Conservation (phyloP, 53 echinoderm and acorn worm genomes). For the Apostichopus leukothele region DNA sequence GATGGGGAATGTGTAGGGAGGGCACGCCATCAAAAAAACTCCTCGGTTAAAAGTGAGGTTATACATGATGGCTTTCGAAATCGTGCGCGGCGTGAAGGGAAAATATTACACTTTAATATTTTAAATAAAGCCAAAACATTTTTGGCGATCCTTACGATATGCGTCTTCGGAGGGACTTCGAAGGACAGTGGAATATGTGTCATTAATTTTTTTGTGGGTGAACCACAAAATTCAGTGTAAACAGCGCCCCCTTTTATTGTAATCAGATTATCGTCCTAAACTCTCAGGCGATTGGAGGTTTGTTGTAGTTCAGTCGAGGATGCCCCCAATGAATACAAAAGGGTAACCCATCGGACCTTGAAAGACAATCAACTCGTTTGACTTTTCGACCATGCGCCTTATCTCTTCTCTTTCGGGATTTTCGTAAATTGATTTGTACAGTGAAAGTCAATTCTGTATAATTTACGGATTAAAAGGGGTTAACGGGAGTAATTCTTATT, state of each 20-base stretch:
- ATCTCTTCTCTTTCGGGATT: constrained; percentile 14
- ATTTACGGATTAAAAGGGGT: background rate
- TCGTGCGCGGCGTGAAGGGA: no score
- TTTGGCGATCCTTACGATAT: no score
- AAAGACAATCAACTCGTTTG: constrained; percentile 17
- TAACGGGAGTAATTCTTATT: background rate
- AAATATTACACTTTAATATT: no score
- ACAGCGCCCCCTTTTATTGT: background rate
- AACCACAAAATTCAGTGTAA: background rate
- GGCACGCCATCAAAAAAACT: no score
- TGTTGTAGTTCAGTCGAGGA: background rate
- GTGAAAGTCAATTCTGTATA: constrained; percentile 29
- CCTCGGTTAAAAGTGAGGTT: no score
- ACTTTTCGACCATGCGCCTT: background rate
- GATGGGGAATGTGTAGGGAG: no score
- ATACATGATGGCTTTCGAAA: no score
- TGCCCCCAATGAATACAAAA: constrained; percentile 2
- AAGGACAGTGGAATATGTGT: no score
- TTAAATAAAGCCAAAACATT: no score
- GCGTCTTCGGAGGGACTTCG: no score
- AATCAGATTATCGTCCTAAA: background rate
- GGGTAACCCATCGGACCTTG: constrained; percentile 2
- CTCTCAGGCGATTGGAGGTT: background rate
- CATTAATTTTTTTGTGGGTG: no score
- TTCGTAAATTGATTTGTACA: constrained; percentile 14